Base-by-base conservation (phyloP, 1,140 invertebrate species). In the Drosophila athabasca region DNA sequence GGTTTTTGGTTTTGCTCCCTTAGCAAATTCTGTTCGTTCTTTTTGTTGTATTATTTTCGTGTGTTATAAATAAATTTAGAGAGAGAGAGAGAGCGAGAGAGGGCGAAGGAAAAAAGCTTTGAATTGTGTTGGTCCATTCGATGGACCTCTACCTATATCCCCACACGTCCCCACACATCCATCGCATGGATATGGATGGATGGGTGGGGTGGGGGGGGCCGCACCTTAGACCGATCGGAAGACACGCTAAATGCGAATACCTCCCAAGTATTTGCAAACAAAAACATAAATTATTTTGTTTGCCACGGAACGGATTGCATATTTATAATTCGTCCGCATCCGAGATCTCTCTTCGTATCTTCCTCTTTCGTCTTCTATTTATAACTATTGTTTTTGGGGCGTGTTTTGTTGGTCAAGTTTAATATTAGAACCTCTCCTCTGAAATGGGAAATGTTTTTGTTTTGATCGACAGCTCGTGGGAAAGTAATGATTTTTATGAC, bases 241-340 rank as follows among this genome's bases (percentile, higher is more conserved):
- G 76, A 82, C 70, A 82, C 68, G 73, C 78, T 67, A 77, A 70
- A 75, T 62, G 64, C 59, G 67, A 81, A 88, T 68, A 76, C 72
- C 73, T 53, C 64, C 72, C 55, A 85, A 85, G 82, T 88, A 85
- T 85, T 87, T 85, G 82, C 82, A 87, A 85, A 85, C 83, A 85
- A 87, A 85, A 75, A 85, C 73, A 85, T 85, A 85, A 85, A 87
- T 85, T 82, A 81, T 74, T 68, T 81, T 81, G 54, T 71, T 73
- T 79, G 65, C 62, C 35, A 5, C 35, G 51, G 51, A 68, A 62
- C 69, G 43, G 46, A 48, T 62, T 59, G 68, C 62, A 79, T 69
- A 79, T 79, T 79, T 51, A 75, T 75, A 80, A 79, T 79, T 57
- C 57, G 44, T 52, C 43, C 39, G 66, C 48, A 55, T 24, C 60